Evolutionary conservation across 53 echinoderm and acorn worm species (phyloP).

Genomic region (Luidia sarsii): DNA sequence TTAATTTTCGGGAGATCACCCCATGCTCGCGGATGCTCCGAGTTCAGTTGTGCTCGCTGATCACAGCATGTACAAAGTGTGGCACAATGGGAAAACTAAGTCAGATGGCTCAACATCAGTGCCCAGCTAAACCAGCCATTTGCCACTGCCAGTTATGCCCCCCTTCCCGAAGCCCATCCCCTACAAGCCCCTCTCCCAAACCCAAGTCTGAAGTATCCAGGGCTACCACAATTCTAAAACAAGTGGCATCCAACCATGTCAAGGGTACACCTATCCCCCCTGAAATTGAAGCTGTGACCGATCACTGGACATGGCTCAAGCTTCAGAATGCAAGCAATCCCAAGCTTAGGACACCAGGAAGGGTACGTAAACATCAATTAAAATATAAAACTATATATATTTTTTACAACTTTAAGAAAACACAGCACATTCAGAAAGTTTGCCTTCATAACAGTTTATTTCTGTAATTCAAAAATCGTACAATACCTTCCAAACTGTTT

Average conservation of each 20-base stretch:
- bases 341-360: constrained; percentile 12
- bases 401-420: not conserved
- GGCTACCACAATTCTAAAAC: constrained; percentile 15
- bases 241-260: constrained; percentile 14
- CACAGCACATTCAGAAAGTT: no score
- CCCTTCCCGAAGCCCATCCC: no score
- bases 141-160: constrained; percentile 4
- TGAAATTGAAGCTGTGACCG: constrained; percentile 16
- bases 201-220: not conserved
- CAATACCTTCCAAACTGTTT: no score
- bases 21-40: constrained; percentile 17
- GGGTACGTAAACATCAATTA: not conserved
- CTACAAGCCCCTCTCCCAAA: not conserved
- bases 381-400: not conserved
- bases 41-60: constrained; percentile 2
- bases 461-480: no score
- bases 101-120: not conserved
- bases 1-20: no score
- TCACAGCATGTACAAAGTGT: constrained; percentile 25
- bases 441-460: no score
- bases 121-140: not conserved
- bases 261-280: not conserved
- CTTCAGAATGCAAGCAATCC: not conserved
- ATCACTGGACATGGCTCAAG: constrained; percentile 24
- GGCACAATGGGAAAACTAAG: constrained; percentile 12